A percentile compares a stretch with the other conserved stretches of the same genome.
Evolutionary conservation across 2,888 invertebrate species (phyloP).

Genomic region (Agriopis aurantiaria): DNA sequence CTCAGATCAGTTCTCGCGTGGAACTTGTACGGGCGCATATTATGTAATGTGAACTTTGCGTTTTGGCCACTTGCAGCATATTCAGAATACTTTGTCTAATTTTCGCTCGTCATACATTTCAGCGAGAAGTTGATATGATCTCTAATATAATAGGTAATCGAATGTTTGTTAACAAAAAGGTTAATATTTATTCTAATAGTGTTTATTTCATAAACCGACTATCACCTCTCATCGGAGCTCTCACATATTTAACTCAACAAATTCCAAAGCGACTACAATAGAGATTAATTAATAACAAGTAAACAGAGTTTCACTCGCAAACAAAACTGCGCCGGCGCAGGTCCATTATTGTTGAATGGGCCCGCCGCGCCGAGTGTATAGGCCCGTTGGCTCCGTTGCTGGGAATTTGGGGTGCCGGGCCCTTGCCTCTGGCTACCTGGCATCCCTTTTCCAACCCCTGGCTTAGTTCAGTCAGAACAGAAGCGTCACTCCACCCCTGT

Average conservation of each 20-base stretch:
- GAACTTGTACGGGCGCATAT: too few relatives aligned
- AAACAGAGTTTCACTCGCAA: conserved; percentile 45
- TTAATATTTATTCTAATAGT: too few relatives aligned
- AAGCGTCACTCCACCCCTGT: conserved; percentile 65
- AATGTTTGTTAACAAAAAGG: too few relatives aligned
- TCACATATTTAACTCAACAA: conserved; percentile 19
- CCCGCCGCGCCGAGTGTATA: conserved; percentile 42
- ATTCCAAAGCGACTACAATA: conserved; percentile 46
- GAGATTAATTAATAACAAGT: conserved; percentile 48
- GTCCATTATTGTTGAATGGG: conserved; percentile 61
- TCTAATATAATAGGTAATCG: too few relatives aligned
- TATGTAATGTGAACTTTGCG: too few relatives aligned
- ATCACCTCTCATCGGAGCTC: neutral
- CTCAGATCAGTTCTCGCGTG: too few relatives aligned
- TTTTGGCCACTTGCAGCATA: too few relatives aligned
- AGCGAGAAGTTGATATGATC: too few relatives aligned
- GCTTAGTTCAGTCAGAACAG: conserved; percentile 46
- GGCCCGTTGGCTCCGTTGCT: conserved; percentile 33
- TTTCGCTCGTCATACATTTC: too few relatives aligned
- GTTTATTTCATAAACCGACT: too few relatives aligned
- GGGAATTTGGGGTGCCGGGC: conserved; percentile 64
- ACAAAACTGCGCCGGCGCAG: conserved; percentile 56
- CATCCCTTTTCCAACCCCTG: conserved; percentile 52
- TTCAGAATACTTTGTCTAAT: too few relatives aligned
- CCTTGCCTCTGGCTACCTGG: conserved; percentile 74